Base-by-base conservation (phyloP, 2,888 invertebrate species). In the Calameuta pallipes region DNA sequence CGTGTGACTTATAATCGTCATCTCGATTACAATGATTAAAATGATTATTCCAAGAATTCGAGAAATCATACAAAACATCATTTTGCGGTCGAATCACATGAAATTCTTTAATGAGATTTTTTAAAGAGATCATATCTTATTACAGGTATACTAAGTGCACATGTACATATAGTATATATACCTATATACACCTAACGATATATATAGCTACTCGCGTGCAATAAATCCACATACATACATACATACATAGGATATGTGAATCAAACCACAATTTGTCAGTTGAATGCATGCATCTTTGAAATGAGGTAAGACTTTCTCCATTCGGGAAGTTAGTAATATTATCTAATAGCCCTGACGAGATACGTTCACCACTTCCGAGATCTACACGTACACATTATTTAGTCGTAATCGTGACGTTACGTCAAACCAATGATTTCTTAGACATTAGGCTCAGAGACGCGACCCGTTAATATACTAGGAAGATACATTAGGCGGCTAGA, bases 311-410 rank as follows among this genome's bases (percentile, higher is more conserved):
- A 89, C 89, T 90, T 90, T 90, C 90, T 89, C 41, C 0, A 89
- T 85, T 87, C 86, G 85, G 88, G 87, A 89, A 87, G 88, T 87
- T 87, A 88, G 86, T 84, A 82, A 82, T 79, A 86, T 90, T 90
- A 90, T 89, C 87, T 88, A 90, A 90, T 88, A 85, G 76, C 75
- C 15, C 71, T 56, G 23, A 56, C 23, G 41, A 56, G 41, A 56
- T 15, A 15, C 41, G 41, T 56, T 15, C 41, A 23, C 41, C 23
- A 9, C 23, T 23, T 56, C 41, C 41, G 41, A 56, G 41, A 15
- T 56, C 41, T 56, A 23, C 23, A 56, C 41, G 41, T 69, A 73
- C 34, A 73, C 75, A 9, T 76, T 70, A 56, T 56, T 23, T 80
- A 82, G 80, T 82, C 81, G 79, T 80, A 82, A 83, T 83, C 81